Percentiles rank a stretch among this genome's conserved stretches.
phyloP scores from a whole-genome alignment of 1,140 invertebrate genomes.

The Temnothorax nylanderi region DNA sequence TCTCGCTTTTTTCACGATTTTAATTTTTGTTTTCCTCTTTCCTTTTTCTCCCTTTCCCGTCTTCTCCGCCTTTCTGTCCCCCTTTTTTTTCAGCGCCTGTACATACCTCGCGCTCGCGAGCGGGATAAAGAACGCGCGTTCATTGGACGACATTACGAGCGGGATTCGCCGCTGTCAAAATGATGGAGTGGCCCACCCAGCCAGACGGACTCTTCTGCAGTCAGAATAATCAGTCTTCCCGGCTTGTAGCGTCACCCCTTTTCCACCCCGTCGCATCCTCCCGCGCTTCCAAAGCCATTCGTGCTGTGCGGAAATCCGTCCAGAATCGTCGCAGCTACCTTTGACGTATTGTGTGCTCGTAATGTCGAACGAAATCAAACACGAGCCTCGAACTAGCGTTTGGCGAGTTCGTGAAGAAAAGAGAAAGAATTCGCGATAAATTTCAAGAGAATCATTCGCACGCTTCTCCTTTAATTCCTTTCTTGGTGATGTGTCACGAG shows the following conservation, averaged over 20 bases:
- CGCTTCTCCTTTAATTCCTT: not conserved
- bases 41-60: not conserved
- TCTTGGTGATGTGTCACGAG: no score
- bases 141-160: conserved; percentile 72
- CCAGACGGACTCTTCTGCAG: conserved; percentile 66
- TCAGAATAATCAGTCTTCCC: conserved; percentile 68
- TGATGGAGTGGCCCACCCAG: conserved; percentile 67
- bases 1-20: conserved; percentile 45
- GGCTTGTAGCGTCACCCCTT: conserved; percentile 53
- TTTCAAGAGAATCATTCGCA: not conserved
- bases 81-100: conserved; percentile 26
- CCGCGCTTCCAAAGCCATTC: conserved; percentile 14
- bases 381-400: not conserved
- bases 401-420: not conserved
- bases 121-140: conserved; percentile 67
- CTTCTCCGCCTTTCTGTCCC: conserved; percentile 3
- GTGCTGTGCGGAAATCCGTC: not conserved
- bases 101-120: conserved; percentile 3
- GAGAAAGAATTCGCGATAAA: not conserved
- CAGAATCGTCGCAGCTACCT: conserved; percentile 3
- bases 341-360: not conserved
- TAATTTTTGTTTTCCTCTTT: not conserved
- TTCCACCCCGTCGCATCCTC: conserved; percentile 21
- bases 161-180: conserved; percentile 71
- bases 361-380: conserved; percentile 32